phyloP scores from a whole-genome alignment of 2,888 invertebrate species.

The Eumacrocentrus americanus region DNA sequence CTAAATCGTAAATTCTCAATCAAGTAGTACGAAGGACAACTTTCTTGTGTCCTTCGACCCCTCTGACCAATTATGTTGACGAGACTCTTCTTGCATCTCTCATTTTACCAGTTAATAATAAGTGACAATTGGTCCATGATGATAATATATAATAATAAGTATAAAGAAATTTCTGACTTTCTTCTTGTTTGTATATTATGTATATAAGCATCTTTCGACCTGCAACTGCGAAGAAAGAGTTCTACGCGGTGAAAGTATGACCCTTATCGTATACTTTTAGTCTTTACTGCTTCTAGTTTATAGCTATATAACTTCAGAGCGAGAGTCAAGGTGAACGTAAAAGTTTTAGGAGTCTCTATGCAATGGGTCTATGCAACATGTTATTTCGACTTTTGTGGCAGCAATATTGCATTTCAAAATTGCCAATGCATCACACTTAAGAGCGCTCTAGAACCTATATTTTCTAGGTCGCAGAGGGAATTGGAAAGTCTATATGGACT shows the following conservation, averaged over 20 bases:
- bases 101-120: not conserved
- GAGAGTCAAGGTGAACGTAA: conserved; percentile 32
- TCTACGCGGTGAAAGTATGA: conserved; percentile 26
- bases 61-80: not conserved
- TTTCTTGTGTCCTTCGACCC: not conserved
- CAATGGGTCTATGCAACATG: too few relatives aligned
- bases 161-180: not conserved
- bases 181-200: not conserved
- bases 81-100: too few relatives aligned
- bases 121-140: not conserved
- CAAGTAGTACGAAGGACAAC: not conserved
- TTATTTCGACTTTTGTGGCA: too few relatives aligned
- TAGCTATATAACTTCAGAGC: conserved; percentile 17
- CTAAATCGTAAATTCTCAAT: not conserved
- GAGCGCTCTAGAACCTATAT: too few relatives aligned
- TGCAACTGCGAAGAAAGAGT: not conserved
- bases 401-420: too few relatives aligned
- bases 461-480: too few relatives aligned
- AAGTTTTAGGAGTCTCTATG: too few relatives aligned
- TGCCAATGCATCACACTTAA: too few relatives aligned
- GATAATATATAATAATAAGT: not conserved
- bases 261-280: conserved; percentile 14
- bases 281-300: conserved; percentile 23
- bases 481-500: too few relatives aligned
- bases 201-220: not conserved